These are phyloP conservation scores for Acleris emargana DNA, from an alignment of 2,888 invertebrate species.

Conservation along the genomic window DNA sequence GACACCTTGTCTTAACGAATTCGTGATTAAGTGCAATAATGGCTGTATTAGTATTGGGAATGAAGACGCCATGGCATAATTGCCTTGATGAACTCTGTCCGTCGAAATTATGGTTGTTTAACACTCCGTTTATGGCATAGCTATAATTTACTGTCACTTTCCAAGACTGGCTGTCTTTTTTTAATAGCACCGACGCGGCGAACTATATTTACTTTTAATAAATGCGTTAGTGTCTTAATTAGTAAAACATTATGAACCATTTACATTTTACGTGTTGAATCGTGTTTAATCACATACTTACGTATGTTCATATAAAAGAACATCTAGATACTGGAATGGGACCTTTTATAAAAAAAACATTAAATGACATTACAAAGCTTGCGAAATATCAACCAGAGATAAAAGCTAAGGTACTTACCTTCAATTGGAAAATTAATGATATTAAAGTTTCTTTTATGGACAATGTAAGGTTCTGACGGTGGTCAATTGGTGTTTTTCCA, in stretches of 20 bases:
- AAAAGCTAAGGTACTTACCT: too few relatives aligned
- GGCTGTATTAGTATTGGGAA: constrained; percentile 10
- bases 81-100: constrained; percentile 16
- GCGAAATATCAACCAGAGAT: too few relatives aligned
- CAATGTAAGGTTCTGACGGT: too few relatives aligned
- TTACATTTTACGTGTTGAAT: too few relatives aligned
- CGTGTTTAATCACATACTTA: too few relatives aligned
- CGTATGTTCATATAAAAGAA: too few relatives aligned
- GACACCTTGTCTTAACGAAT: neutral
- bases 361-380: too few relatives aligned
- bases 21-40: constrained; percentile 9
- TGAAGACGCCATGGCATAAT: constrained; percentile 4
- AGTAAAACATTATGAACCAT: neutral
- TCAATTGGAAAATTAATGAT: too few relatives aligned
- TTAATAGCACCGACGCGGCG: constrained; percentile 1
- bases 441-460: too few relatives aligned
- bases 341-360: too few relatives aligned
- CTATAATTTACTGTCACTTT: constrained; percentile 22
- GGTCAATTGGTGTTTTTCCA: too few relatives aligned
- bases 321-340: too few relatives aligned
- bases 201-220: neutral
- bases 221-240: neutral
- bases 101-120: constrained; percentile 21
- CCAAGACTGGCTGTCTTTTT: neutral
- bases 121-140: constrained; percentile 7